These are phyloP conservation scores for Dexiosoma caninum DNA, from an alignment of 2,888 invertebrate genomes.

Conservation along the genomic window DNA sequence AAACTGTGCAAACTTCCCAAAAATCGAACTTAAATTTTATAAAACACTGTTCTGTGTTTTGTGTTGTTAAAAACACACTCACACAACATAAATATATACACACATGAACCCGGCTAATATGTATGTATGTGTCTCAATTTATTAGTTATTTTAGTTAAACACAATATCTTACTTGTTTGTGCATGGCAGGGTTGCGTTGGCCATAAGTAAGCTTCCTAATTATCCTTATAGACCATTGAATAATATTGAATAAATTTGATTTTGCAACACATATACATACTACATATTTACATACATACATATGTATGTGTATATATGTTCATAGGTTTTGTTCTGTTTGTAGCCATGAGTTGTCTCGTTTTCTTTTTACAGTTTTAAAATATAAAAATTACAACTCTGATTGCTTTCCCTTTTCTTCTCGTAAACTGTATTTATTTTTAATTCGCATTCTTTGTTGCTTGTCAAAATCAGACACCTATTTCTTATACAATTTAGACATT, in stretches of 20 bases:
- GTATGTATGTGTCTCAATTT: slow-evolving; percentile 56
- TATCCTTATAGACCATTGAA: slow-evolving; percentile 65
- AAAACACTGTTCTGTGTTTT: neutral
- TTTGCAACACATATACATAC: neutral
- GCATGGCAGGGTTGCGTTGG: slow-evolving; percentile 16
- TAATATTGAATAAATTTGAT: slow-evolving; percentile 41
- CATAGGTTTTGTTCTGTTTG: no score
- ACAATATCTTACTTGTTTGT: slow-evolving; percentile 23
- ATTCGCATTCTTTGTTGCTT: neutral
- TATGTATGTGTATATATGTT: neutral
- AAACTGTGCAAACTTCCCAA: neutral
- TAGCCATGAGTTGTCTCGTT: neutral
- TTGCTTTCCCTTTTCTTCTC: neutral
- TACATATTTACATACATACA: no score
- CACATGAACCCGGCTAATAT: no score
- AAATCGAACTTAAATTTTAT: slow-evolving; percentile 11
- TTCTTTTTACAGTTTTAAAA: no score
- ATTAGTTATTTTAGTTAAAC: slow-evolving; percentile 35
- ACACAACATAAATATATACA: no score
- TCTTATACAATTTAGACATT: neutral
- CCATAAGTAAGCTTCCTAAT: slow-evolving; percentile 64
- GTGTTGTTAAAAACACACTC: neutral
- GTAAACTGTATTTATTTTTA: neutral
- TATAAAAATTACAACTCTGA: no score
- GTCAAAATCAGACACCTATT: neutral